Evolutionary conservation across 2,888 invertebrate genomes (phyloP).

Genomic region (Macrophya annulata): DNA sequence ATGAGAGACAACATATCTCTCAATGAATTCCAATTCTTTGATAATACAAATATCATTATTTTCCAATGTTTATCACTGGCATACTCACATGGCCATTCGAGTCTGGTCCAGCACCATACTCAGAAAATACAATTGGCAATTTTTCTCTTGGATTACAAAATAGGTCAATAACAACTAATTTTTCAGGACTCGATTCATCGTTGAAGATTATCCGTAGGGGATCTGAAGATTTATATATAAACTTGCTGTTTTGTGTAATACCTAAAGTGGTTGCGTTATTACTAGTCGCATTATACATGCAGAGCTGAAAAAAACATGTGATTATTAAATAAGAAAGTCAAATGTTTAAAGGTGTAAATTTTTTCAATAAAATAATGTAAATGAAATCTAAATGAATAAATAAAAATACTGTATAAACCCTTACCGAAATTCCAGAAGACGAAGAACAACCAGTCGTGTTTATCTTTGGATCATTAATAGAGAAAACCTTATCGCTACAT

Average conservation of each 20-base stretch:
- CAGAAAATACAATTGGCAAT: slow-evolving; percentile 66
- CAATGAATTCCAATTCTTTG: neutral
- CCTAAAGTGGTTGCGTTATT: slow-evolving; percentile 64
- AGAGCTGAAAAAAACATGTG: slow-evolving; percentile 65
- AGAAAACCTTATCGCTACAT: slow-evolving; percentile 70
- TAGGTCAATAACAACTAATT: slow-evolving; percentile 74
- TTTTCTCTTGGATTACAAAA: slow-evolving; percentile 77
- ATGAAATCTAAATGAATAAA: neutral
- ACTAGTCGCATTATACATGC: slow-evolving; percentile 53
- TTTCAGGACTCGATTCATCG: slow-evolving; percentile 54
- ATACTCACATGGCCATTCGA: neutral
- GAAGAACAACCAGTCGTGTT: slow-evolving; percentile 58
- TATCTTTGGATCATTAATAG: slow-evolving; percentile 47
- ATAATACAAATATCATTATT: neutral
- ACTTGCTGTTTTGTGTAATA: slow-evolving; percentile 62
- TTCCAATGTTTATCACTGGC: neutral
- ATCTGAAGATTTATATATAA: slow-evolving; percentile 52
- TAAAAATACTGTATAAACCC: neutral
- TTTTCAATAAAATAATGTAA: neutral
- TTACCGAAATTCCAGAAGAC: slow-evolving; percentile 66
- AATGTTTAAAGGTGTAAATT: neutral
- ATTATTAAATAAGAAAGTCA: neutral
- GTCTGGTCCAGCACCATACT: neutral
- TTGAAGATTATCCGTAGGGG: slow-evolving; percentile 39
- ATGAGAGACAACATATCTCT: too few relatives aligned